A percentile compares a stretch with the other conserved stretches of the same genome.
These are phyloP conservation scores for Halyomorpha halys DNA, from an alignment of 1,140 invertebrate genomes.

Conservation along the genomic window DNA sequence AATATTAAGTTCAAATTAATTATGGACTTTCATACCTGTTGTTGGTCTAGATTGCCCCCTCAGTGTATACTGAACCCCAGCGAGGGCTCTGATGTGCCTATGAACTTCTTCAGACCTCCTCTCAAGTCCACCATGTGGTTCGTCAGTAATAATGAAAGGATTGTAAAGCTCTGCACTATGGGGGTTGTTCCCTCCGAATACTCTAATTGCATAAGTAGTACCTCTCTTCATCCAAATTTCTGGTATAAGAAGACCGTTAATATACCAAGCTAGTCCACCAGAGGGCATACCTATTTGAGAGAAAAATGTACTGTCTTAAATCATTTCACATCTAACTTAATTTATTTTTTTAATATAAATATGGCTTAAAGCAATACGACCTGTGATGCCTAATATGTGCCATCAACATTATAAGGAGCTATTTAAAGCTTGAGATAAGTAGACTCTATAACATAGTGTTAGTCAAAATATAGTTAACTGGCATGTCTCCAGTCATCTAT, in stretches of 20 bases:
- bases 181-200: slow-evolving; percentile 76
- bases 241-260: slow-evolving; percentile 77
- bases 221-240: slow-evolving; percentile 79
- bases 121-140: slow-evolving; percentile 71
- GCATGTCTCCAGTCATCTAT: too few species aligned
- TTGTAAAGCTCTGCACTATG: slow-evolving; percentile 80
- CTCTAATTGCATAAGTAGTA: slow-evolving; percentile 66
- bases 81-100: slow-evolving; percentile 63
- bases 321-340: too few species aligned
- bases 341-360: too few species aligned
- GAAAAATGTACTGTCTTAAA: too few species aligned
- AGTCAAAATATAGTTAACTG: too few species aligned
- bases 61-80: slow-evolving; percentile 73
- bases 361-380: too few species aligned
- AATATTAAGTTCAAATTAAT: too few species aligned
- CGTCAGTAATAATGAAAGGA: slow-evolving; percentile 83
- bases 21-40: slow-evolving; percentile 41
- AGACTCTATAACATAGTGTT: too few species aligned
- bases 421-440: too few species aligned
- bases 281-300: slow-evolving; percentile 41
- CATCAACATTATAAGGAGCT: too few species aligned
- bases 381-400: too few species aligned
- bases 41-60: slow-evolving; percentile 65
- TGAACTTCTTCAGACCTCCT: slow-evolving; percentile 58
- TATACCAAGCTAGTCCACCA: slow-evolving; percentile 61